Evolutionary conservation across 1,140 invertebrate species (phyloP), one percentile per base, ranked within the genome.

Genomic region (Apis mellifera): DNA sequence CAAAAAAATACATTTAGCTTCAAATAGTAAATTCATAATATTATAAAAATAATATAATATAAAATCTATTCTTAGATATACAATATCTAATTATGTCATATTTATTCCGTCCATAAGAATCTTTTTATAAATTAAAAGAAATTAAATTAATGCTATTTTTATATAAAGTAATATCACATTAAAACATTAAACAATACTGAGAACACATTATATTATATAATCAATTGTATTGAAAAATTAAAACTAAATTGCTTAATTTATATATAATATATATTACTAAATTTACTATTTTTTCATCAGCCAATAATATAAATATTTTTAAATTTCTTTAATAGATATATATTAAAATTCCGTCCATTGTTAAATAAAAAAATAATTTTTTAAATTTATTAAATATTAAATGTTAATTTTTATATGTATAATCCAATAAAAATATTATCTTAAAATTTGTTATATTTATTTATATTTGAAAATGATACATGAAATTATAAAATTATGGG

Each of bases 321-420:
- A 15, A 17, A 23, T 62, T 7, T 13, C 55, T 42, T 42, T 42
- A 42, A 42, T 42, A 42, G 32, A 42, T 32, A 73, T 13, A 62
- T 69, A 73, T 60, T 64, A n/a, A 68, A 71, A 50, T 71, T 73
- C 71, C 82, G 72, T 86, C 84, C 84, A 81, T 71, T 75, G 23
- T 48, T 78, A 8, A 42, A 32, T 3, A 32, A 32, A 17, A 19
- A 62, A 50, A 52, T 1, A 32, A 52, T 4, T 42, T 12, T 54
- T 54, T 54, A 13, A 54, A 42, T n/a, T 21, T 48, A 62, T 79
- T 52, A 71, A 70, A 48, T 48, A 62, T 79, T 52, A 71, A 70
- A 48, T 26, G 26, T 59, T 76, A 68, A 65, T 75, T 23, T 15
- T 9, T 59, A 59, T 21, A 42, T 42, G 32, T 42, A 42, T 42